phyloP scores from a whole-genome alignment of 2,113 vertebrate species.

The Megaceryle torquata region DNA sequence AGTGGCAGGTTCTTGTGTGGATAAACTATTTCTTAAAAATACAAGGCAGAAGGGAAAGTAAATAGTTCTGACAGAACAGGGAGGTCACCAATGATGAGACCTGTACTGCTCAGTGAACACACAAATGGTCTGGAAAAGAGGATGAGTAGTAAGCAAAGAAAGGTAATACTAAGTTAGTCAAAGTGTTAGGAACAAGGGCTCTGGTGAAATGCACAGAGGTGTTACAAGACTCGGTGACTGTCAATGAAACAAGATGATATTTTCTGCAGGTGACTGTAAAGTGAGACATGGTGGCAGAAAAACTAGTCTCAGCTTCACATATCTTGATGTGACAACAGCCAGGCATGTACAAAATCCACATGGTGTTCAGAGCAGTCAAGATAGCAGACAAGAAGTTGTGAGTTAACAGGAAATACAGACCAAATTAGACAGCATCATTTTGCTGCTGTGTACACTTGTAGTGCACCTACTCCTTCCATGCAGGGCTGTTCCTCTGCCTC shows the following conservation, averaged over 20 bases:
- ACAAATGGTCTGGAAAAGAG: background rate
- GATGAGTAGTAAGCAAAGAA: background rate
- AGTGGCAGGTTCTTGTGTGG: background rate
- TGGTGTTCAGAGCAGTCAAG: background rate
- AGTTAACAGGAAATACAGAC: background rate
- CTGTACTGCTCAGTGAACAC: background rate
- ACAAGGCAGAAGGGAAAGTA: background rate
- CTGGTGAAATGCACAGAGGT: background rate
- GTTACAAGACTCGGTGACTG: background rate
- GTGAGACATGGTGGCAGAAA: background rate
- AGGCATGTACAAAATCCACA: background rate
- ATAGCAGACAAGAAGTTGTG: background rate
- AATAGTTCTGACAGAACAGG: background rate
- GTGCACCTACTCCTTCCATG: background rate
- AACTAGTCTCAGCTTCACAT: background rate
- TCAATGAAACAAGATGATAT: background rate
- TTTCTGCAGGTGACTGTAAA: background rate
- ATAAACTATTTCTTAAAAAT: background rate
- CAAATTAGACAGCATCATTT: accelerated
- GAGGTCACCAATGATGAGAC: background rate
- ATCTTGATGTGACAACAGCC: background rate
- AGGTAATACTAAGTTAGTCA: background rate
- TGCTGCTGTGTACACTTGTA: background rate
- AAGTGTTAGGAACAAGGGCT: background rate
- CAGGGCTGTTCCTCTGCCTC: background rate